Evolutionary conservation across 2,113 vertebrate species (phyloP).

Genomic region (Takifugu flavidus): DNA sequence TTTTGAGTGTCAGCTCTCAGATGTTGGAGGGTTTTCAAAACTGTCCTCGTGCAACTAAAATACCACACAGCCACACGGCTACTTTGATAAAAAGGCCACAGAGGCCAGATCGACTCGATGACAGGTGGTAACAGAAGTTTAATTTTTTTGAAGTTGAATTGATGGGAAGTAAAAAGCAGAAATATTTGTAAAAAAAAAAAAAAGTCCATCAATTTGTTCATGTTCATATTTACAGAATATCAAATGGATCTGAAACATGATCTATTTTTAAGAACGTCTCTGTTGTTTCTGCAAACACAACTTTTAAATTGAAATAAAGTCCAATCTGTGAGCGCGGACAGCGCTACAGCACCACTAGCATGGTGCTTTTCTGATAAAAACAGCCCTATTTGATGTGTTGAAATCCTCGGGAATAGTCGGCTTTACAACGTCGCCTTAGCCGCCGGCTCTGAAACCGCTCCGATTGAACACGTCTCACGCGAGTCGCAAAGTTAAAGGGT

Average conservation of each 20-base stretch:
- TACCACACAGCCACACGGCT: constrained; percentile 5
- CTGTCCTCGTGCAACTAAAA: constrained; percentile 13
- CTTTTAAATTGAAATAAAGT: constrained; percentile 8
- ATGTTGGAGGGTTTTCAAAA: constrained; percentile 28
- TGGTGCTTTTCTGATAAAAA: constrained; percentile 39
- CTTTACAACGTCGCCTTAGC: constrained; percentile 21
- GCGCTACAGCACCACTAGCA: constrained; percentile 1
- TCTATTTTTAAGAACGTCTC: not conserved
- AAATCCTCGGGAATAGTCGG: constrained; percentile 15
- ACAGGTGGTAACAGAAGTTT: constrained; percentile 8
- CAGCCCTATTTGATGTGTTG: constrained; percentile 26
- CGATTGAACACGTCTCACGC: constrained; percentile 38
- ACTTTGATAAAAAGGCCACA: constrained; percentile 7
- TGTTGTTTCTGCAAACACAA: not conserved
- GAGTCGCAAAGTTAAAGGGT: constrained; percentile 37
- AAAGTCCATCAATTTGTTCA: too few species aligned
- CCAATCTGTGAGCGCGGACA: not conserved
- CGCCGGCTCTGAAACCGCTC: constrained; percentile 33
- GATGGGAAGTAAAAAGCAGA: constrained; percentile 6
- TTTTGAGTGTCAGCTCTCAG: constrained; percentile 22
- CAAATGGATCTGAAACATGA: too few species aligned
- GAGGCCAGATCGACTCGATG: not conserved
- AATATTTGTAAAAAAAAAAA: constrained; percentile 2
- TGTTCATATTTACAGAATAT: too few species aligned
- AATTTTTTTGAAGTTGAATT: constrained; percentile 10